Evolutionary conservation across 2,888 invertebrate genomes (phyloP).

Genomic region (Temnothorax ravouxi): DNA sequence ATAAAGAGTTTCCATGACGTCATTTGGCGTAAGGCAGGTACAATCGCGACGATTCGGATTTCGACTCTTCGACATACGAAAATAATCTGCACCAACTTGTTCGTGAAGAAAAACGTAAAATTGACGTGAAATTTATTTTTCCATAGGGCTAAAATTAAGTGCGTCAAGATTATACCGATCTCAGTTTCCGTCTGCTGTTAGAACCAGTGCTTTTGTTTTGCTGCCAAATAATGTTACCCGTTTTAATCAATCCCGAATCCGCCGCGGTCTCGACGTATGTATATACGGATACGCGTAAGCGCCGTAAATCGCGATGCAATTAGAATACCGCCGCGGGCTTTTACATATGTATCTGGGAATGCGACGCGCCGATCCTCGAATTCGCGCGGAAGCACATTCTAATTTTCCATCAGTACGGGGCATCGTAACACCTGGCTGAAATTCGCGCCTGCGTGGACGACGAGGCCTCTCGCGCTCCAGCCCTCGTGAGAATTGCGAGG

Average conservation of each 20-base stretch:
- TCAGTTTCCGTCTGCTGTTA: background rate
- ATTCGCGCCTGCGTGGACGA: slow-evolving; percentile 81
- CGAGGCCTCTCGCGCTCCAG: slow-evolving; percentile 58
- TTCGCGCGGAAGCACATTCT: slow-evolving; percentile 26
- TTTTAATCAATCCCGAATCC: slow-evolving; percentile 24
- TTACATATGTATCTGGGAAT: slow-evolving; percentile 27
- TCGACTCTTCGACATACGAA: slow-evolving; percentile 15
- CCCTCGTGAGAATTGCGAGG: slow-evolving; percentile 71
- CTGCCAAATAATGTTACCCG: background rate
- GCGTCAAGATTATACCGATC: background rate
- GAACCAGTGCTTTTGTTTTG: background rate
- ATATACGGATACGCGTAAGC: background rate
- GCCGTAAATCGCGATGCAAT: slow-evolving; percentile 39
- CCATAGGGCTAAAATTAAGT: background rate
- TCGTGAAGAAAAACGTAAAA: background rate
- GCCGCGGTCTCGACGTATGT: too few relatives aligned
- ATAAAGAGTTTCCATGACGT: background rate
- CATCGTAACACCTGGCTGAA: slow-evolving; percentile 80
- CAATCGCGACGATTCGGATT: slow-evolving; percentile 2
- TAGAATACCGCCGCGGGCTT: slow-evolving; percentile 28
- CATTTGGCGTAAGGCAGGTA: background rate
- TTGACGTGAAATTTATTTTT: slow-evolving; percentile 27
- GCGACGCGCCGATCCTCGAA: slow-evolving; percentile 30
- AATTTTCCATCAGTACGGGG: slow-evolving; percentile 60
- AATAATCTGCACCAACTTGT: slow-evolving; percentile 5